Conservation (phyloP, 2,888 invertebrate genomes). For the Meta bourneti region DNA sequence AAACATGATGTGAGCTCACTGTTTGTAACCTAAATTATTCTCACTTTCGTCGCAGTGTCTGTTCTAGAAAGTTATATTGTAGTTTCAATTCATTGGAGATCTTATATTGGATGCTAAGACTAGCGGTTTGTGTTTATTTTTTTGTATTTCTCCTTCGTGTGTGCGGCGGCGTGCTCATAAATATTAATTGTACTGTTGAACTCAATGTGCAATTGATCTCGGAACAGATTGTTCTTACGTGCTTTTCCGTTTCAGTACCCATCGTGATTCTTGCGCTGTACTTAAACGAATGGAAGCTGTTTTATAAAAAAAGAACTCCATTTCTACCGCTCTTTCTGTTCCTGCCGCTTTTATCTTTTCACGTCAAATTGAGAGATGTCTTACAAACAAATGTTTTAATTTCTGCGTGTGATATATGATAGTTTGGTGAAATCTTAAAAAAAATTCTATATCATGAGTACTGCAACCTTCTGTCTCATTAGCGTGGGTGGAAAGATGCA, state of each 20-base stretch:
- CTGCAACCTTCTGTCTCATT: no score
- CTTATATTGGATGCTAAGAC: constrained; percentile 55
- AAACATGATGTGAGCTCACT: not conserved
- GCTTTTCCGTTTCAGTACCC: not conserved
- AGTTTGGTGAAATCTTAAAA: no score
- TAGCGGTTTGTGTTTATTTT: constrained; percentile 55
- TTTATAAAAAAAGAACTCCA: no score
- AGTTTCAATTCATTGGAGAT: not conserved
- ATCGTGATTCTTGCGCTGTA: not conserved
- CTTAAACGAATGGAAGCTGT: no score
- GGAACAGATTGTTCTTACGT: constrained; percentile 7
- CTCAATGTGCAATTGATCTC: constrained; percentile 25
- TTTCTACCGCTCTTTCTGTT: no score
- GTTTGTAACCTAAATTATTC: not conserved
- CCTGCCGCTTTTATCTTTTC: no score
- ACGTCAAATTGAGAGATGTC: no score
- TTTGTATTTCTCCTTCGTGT: constrained; percentile 21
- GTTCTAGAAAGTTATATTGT: not conserved
- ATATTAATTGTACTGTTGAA: constrained; percentile 42
- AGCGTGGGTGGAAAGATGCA: no score
- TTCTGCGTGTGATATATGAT: no score
- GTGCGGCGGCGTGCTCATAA: constrained; percentile 58
- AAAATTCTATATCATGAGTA: no score
- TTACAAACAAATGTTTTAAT: no score
- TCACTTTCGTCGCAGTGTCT: not conserved